Evolutionary conservation across 2,888 invertebrate genomes (phyloP), one percentile per base, ranked within the genome.

Genomic region (Helicoverpa assulta): DNA sequence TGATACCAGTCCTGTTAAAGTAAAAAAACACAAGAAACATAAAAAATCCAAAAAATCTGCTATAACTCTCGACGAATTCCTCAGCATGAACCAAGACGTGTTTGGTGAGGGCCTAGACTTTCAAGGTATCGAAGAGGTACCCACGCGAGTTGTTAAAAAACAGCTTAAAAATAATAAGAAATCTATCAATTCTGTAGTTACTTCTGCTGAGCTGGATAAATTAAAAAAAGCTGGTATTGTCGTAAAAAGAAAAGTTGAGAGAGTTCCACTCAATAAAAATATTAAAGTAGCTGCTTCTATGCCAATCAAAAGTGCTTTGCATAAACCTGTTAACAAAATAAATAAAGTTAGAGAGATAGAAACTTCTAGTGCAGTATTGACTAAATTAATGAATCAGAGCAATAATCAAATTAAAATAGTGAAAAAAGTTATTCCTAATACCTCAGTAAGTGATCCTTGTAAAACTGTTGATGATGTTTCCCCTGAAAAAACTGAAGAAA

Each of bases 11-110:
- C 82, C 85, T 29, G 91, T 89, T 67, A 94, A 91, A 83, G 78
- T 86, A 37, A 95, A 95, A 81, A 95, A 95, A 79, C 93, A 93
- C 71, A 95, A 95, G 77, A 95, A 95, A 83, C 94, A 93, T 72
- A 95, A 94, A 81, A 95, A 94, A 78, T 92, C 94, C 0, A 95
- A 95, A 79, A 95, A 95, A 74, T 70, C 91, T 2, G 91, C 95
- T 12, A 96, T 96, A 71, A 95, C 96, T 18, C 89, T 96, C 16
- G 94, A 95, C 80, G 94, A 96, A 76, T 96, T 96, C 72, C 80
- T 96, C 26, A 95, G 92, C 80, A 96, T 96, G 96, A 95, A 96
- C 78, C 91, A 92, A 80, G 95, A 96, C 81, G 94, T 96, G 2
- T 96, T 96, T 85, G 95, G 95, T 40, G 95, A 95, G 85, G 94